phyloP scores from a whole-genome alignment of 2,888 invertebrate genomes.

The Nyleta sp. region DNA sequence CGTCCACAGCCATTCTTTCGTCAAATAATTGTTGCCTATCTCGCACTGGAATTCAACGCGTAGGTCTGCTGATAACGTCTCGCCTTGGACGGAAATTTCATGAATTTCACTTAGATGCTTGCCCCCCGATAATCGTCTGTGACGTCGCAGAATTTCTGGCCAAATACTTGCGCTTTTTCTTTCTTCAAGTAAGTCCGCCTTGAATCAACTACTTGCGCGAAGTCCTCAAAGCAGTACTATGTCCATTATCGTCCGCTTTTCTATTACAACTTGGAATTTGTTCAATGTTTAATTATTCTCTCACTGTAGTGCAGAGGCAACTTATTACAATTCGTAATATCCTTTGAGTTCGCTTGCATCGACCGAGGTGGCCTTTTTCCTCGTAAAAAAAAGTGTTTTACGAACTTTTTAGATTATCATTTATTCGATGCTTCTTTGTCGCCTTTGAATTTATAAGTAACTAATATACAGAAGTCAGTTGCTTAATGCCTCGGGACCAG shows the following conservation, averaged over 20 bases:
- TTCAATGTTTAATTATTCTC: too few relatives aligned
- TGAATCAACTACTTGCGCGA: too few relatives aligned
- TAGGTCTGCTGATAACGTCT: constrained; percentile 39
- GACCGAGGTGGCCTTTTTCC: constrained; percentile 7
- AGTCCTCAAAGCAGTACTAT: too few relatives aligned
- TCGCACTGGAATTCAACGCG: constrained; percentile 20
- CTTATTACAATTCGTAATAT: too few relatives aligned
- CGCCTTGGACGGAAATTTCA: constrained; percentile 40
- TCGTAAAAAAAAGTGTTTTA: neutral
- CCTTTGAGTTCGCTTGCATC: constrained; percentile 8
- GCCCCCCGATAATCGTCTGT: constrained; percentile 21
- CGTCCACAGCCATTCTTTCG: constrained; percentile 26
- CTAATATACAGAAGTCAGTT: neutral
- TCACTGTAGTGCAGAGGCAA: too few relatives aligned
- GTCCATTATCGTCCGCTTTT: too few relatives aligned
- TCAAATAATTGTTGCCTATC: constrained; percentile 42
- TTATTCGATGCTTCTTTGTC: neutral
- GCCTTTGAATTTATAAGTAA: constrained; percentile 1
- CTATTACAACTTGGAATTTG: too few relatives aligned
- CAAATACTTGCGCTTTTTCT: constrained; percentile 21
- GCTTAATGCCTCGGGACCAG: neutral
- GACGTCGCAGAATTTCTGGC: constrained; percentile 14
- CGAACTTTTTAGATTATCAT: constrained; percentile 9
- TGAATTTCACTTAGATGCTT: constrained; percentile 38
- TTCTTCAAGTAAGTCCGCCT: neutral